Evolutionary conservation across 2,888 invertebrate species (phyloP), one percentile per base, ranked within the genome.

Genomic region (Rhagonycha fulva): DNA sequence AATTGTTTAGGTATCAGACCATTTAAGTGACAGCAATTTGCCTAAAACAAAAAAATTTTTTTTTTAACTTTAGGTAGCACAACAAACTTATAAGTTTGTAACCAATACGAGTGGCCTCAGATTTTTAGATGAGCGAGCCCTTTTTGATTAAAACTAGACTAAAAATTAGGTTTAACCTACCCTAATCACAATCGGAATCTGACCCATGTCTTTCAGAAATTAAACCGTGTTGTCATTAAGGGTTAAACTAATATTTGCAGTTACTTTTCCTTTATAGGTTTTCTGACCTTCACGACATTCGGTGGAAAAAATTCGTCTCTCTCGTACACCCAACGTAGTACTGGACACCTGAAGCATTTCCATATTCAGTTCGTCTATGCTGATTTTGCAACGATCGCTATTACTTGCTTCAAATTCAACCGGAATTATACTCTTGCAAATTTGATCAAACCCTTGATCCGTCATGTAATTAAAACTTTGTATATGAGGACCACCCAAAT

Each of bases 391-490:
- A 81, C 90, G 90, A 81, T 94, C 92, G 0, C 92, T 92, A 78
- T 90, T 91, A 0, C 92, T 91, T 2, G 95, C 86, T 68, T 91
- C 89, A 86, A 97, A 94, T 85, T 94, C 91, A 0, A 93, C 88
- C 0, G 95, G 94, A 19, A 89, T 83, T 14, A 96, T 87, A 82
- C 93, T 90, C 67, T 91, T 89, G 3, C 95, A 89, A 3, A 93
- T 92, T 71, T 91, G 88, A 24, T 91, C 87, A 0, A 98, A 86
- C 0, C 98, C 98, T 85, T 94, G 91, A 67, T 92, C 90, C 0
- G 96, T 82, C 90, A 98, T 92, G 85, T 94, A 97, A 89, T 99
- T 95, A 86, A 98, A 99, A 0, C 98, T 98, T 78, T 96, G 94
- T 66, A 98, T 90, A 86, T 99, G 98, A 7, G 96, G 96, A 5